Evolutionary conservation across 2,113 vertebrate genomes (phyloP).

Genomic region (Notiomystis cincta): DNA sequence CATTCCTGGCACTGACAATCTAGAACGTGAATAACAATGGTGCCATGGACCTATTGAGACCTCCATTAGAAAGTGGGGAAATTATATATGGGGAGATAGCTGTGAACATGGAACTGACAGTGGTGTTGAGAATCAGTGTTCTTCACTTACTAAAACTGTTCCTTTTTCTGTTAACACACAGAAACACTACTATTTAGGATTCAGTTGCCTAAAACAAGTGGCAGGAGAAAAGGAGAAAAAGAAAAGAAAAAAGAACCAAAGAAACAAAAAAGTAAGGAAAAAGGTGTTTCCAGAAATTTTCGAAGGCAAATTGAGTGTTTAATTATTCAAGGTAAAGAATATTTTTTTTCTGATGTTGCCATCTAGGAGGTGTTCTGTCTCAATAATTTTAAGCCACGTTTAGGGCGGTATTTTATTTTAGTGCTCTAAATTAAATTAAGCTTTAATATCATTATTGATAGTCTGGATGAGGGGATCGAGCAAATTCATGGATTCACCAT

Average conservation of each 20-base stretch:
- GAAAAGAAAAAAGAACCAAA: rapidly evolving
- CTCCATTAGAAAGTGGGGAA: neutral
- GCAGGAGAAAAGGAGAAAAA: neutral
- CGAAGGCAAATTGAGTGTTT: neutral
- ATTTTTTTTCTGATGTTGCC: neutral
- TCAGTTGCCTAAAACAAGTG: neutral
- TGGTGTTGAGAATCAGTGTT: neutral
- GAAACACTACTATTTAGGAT: neutral
- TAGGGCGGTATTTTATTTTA: neutral
- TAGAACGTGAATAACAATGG: rapidly evolving
- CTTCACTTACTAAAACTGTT: neutral
- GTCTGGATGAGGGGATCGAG: rapidly evolving
- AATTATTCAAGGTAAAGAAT: neutral
- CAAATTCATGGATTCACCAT: neutral
- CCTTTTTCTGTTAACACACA: neutral
- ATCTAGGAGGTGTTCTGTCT: neutral
- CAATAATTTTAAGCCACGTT: neutral
- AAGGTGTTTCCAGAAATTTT: neutral
- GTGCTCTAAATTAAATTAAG: neutral
- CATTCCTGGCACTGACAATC: neutral
- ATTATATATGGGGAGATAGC: neutral
- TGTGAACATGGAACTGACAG: neutral
- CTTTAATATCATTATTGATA: neutral
- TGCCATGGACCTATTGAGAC: neutral
- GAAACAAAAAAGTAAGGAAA: too few relatives aligned